Base-by-base conservation (phyloP, 2,797 vertebrate species). In the Myotis planiceps region DNA sequence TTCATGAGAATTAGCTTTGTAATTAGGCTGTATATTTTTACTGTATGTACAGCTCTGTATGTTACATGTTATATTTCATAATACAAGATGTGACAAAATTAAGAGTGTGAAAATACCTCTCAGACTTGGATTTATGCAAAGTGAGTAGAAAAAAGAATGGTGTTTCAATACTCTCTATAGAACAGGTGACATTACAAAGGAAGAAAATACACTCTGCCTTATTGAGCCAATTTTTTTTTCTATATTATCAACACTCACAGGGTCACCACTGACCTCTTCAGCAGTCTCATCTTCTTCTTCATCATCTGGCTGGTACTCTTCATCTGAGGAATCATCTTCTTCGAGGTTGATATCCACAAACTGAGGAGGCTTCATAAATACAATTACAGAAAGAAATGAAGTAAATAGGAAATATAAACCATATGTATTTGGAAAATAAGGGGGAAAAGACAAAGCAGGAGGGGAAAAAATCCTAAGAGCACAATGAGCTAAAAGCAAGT, bases 301-400 rank as follows among this genome's bases (percentile, higher is more conserved):
- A 15, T 99, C 99, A 32, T 99, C 99, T 25, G 99, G 99, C 93
- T 99, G 99, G 97, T 99, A 99, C 88, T 99, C 99, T 97, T 99
- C 99, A 98, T 99, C 99, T 47, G 99, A 99, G 0, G 99, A 99
- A 92, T 99, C 99, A 45, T 99, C 99, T 6, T 99, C 99, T 94
- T 99, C 99, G 0, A 99, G 98, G 2, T 99, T 99, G 86, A 99
- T 99, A 96, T 99, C 99, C 49, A 99, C 99, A 97, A 99, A 99
- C 97, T 99, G 99, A 86, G 99, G 99, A 5, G 98, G 98, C 99
- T 99, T 95, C 34, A 74, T 68, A 14, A 88, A 23, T 10, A 78
- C 68, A 96, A 55, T 68, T 29, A 80, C 1, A 71, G 69, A 91
- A 94, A 86, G 8, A 66, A 63, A 75, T 0, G 12, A 12, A 45